Percentiles rank a stretch among this genome's conserved stretches.
These are phyloP conservation scores for Uropetala carovei DNA, from an alignment of 2,888 invertebrate genomes.

Conservation along the genomic window DNA sequence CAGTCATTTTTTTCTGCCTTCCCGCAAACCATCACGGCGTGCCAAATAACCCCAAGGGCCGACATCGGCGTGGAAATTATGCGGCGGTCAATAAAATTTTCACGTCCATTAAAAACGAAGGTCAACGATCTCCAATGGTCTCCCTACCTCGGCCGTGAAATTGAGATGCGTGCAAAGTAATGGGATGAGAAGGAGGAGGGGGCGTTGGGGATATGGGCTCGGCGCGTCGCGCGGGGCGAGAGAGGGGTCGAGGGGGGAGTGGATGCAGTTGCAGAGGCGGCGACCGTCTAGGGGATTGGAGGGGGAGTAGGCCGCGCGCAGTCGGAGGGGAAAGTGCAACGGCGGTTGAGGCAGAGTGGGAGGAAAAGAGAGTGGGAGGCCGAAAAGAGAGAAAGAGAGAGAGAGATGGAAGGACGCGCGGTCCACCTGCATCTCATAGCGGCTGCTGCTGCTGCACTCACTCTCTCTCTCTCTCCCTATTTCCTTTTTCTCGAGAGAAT, in stretches of 20 bases:
- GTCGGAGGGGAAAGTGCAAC: slow-evolving; percentile 5
- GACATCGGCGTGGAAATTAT: neutral
- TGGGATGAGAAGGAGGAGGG: neutral
- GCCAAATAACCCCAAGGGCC: neutral
- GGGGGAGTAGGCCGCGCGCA: too few relatives aligned
- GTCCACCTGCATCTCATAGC: slow-evolving; percentile 32
- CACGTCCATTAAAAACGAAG: slow-evolving; percentile 6
- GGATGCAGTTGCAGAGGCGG: neutral
- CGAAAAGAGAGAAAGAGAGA: neutral
- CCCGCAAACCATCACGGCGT: neutral
- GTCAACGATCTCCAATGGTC: slow-evolving; percentile 21
- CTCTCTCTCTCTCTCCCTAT: too few relatives aligned
- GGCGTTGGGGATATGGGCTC: neutral
- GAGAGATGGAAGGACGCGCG: neutral
- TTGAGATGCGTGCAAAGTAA: neutral
- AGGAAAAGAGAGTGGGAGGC: neutral
- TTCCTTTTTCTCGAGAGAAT: too few relatives aligned
- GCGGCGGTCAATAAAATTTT: neutral
- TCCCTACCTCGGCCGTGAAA: neutral
- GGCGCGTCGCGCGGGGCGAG: neutral
- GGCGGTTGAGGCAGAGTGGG: neutral
- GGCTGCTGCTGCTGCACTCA: neutral
- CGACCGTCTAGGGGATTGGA: neutral
- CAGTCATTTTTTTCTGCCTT: neutral
- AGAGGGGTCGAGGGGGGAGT: neutral